Percentiles rank a stretch among this genome's conserved stretches.
Conservation (phyloP, 2,113 vertebrate species). For the Urocolius indicus region DNA sequence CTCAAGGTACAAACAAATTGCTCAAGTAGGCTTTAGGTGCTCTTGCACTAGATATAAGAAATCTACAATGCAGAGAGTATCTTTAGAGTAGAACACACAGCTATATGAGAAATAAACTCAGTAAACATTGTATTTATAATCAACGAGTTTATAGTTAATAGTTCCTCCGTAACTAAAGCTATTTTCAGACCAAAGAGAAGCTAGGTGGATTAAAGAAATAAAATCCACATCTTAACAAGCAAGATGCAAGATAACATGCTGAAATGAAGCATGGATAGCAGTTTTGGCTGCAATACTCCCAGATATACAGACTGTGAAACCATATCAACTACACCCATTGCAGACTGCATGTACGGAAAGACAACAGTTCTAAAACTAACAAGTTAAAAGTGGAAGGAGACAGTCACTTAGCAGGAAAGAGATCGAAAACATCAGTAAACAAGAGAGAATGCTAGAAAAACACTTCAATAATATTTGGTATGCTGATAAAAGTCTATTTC, state of each 20-base stretch:
- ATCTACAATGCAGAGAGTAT: neutral
- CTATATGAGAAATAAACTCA: neutral
- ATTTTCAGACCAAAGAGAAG: neutral
- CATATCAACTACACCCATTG: neutral
- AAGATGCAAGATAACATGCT: neutral
- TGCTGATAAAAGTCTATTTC: neutral
- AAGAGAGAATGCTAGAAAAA: neutral
- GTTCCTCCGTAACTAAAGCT: neutral
- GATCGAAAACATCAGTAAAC: neutral
- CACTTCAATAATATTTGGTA: neutral
- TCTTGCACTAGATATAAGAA: neutral
- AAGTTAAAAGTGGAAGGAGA: neutral
- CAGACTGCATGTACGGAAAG: fast-evolving
- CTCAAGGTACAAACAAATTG: neutral
- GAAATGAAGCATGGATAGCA: neutral
- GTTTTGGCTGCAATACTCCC: neutral
- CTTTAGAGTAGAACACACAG: neutral
- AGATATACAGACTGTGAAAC: neutral
- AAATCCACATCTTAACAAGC: neutral
- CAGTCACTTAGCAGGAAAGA: neutral
- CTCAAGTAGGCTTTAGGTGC: neutral
- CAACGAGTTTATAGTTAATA: neutral
- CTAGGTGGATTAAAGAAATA: neutral
- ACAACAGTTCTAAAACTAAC: neutral
- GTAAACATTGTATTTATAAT: neutral